Evolutionary conservation across 2,797 vertebrate species (phyloP), one percentile per base, ranked within the genome.

Genomic region (Manis crassicaudata): DNA sequence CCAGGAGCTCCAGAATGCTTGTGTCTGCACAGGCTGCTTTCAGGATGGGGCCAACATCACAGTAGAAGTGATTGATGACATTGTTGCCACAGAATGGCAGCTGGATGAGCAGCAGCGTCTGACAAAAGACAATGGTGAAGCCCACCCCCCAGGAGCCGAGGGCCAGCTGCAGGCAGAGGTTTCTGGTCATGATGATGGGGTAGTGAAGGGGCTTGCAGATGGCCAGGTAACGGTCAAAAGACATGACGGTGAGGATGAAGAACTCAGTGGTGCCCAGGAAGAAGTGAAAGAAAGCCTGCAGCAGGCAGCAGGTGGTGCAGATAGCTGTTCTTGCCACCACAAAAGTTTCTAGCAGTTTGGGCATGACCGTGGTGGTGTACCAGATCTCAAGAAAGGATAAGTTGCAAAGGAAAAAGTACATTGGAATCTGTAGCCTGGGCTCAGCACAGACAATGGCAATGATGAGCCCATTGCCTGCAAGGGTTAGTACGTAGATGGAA

Each of bases 191-290:
- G 79, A 97, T 92, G 35, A 92, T 80, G 14, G 75, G 94, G 68
- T 98, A 97, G 23, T 0, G 88, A 20, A 98, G 92, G 70, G 98
- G 97, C 43, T 96, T 92, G 50, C 96, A 98, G 86, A 98, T 98
- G 85, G 98, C 96, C 80, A 97, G 40, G 35, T 96, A 97, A 7
- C 37, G 58, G 79, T 97, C 97, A 63, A 97, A 98, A 54, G 96
- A 96, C 97, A 98, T 98, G 93, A 90, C 52, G 0, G 94, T 65
- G 56, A 98, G 95, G n/a, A 98, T 94, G 43, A 98, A 84, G 88
- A 97, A 96, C 94, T 97, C 96, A 8, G 95, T 92, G 46, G 95
- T 96, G 4, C 89, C 96, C 60, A 96, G 67, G n/a, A 96, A 97
- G 83, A 97, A 93, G 56, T 97, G 93, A 67, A 97, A 95, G 50